Percentiles rank a stretch among this genome's conserved stretches.
Evolutionary conservation across 1,140 invertebrate genomes (phyloP).

Genomic region (Callitettix versicolor): DNA sequence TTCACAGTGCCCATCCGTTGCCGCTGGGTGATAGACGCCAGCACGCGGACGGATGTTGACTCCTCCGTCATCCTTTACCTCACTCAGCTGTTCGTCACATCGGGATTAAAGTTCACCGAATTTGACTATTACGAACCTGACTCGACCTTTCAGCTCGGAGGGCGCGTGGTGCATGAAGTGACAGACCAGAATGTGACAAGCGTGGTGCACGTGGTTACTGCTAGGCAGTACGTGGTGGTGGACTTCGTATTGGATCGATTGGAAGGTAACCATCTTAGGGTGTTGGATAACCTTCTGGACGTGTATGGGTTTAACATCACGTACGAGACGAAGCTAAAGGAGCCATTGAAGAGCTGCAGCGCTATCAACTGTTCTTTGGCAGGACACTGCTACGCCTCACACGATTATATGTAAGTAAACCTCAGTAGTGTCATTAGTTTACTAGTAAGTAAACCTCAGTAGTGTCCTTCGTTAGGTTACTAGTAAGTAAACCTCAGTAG

Average conservation of each 20-base stretch:
- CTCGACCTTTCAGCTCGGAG: constrained; percentile 26
- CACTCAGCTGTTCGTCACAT: constrained; percentile 75
- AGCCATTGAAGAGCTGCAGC: constrained; percentile 45
- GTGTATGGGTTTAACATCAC: constrained; percentile 88
- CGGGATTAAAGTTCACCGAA: constrained; percentile 69
- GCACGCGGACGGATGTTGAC: constrained; percentile 34
- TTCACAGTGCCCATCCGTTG: constrained; percentile 73
- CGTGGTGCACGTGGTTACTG: constrained; percentile 52
- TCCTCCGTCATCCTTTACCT: constrained; percentile 71
- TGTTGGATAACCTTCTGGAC: constrained; percentile 64
- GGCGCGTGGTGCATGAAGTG: background rate
- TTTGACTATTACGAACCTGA: constrained; percentile 65
- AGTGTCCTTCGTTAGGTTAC: background rate
- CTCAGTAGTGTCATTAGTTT: background rate
- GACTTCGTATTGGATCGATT: constrained; percentile 58
- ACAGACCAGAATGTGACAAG: constrained; percentile 46
- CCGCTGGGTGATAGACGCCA: constrained; percentile 75
- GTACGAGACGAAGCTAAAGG: constrained; percentile 51
- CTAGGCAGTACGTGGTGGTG: constrained; percentile 66
- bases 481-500: background rate
- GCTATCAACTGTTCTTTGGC: constrained; percentile 67
- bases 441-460: background rate
- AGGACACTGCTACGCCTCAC: constrained; percentile 64
- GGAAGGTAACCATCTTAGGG: constrained; percentile 71
- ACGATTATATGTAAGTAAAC: constrained; percentile 52